phyloP scores from a whole-genome alignment of 2,797 vertebrate genomes.

The Ptychobarbus kaznakovi region DNA sequence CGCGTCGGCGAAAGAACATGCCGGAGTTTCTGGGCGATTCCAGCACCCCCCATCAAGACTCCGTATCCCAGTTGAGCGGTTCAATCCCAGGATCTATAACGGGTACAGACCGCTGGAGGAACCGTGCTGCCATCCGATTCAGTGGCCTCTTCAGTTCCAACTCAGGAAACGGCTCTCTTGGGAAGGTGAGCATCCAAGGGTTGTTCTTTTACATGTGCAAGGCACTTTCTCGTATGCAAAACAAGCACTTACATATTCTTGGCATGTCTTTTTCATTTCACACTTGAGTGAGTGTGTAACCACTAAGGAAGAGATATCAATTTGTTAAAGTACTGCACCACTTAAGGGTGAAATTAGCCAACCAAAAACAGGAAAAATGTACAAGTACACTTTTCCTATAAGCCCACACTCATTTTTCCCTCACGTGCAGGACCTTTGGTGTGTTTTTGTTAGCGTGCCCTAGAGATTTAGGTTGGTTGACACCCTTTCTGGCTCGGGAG shows the following conservation, averaged over 20 bases:
- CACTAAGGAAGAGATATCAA: slow-evolving; percentile 23
- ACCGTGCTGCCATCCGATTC: slow-evolving; percentile 91
- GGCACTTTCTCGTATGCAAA: slow-evolving; percentile 25
- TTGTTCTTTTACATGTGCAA: slow-evolving; percentile 1
- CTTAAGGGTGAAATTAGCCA: background rate
- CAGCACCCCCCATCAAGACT: slow-evolving; percentile 82
- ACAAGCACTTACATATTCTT: slow-evolving; percentile 1
- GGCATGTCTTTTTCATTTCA: slow-evolving; percentile 22
- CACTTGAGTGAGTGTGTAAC: slow-evolving; percentile 24
- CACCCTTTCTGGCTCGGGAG: slow-evolving; percentile 6
- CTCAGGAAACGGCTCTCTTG: slow-evolving; percentile 71
- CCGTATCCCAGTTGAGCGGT: slow-evolving; percentile 69
- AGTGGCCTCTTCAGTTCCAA: slow-evolving; percentile 89
- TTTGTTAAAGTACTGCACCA: slow-evolving; percentile 34
- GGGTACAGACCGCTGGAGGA: slow-evolving; percentile 90
- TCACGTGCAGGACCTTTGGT: slow-evolving; percentile 10
- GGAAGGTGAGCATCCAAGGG: slow-evolving; percentile 77
- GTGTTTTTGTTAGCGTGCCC: background rate
- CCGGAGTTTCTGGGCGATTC: slow-evolving; percentile 90
- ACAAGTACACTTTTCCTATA: slow-evolving; percentile 48
- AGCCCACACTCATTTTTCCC: background rate
- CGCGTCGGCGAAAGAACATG: slow-evolving; percentile 93
- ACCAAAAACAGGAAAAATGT: slow-evolving; percentile 39
- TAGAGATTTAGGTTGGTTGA: slow-evolving; percentile 23
- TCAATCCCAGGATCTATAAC: slow-evolving; percentile 77